Evolutionary conservation across 2,797 vertebrate species (phyloP).

Genomic region (Sternarchorhynchus goeldii): DNA sequence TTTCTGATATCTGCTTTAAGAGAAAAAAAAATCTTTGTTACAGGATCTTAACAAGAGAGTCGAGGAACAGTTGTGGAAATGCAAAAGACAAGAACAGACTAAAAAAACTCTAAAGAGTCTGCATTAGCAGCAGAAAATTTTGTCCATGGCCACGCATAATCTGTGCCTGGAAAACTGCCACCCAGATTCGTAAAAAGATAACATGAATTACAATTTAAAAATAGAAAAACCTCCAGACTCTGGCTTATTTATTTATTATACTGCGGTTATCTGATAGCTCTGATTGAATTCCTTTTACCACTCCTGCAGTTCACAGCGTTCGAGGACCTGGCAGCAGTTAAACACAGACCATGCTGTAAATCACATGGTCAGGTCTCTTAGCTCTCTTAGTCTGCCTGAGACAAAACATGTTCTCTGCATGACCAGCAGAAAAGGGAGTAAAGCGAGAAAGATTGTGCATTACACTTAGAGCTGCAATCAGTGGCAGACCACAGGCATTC

Average conservation of each 20-base stretch:
- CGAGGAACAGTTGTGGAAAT: background rate
- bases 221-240: background rate
- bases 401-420: constrained; percentile 28
- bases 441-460: constrained; percentile 26
- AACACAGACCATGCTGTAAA: constrained; percentile 25
- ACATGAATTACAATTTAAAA: background rate
- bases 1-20: background rate
- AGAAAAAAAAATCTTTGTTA: background rate
- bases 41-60: background rate
- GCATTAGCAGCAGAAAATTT: no score
- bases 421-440: constrained; percentile 8
- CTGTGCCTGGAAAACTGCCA: no score
- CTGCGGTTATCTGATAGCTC: constrained; percentile 26
- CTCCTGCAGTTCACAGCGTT: constrained; percentile 6
- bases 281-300: background rate
- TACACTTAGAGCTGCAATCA: constrained; percentile 32
- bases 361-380: constrained; percentile 21
- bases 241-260: background rate
- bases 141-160: no score
- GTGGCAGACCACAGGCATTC: constrained; percentile 46
- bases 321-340: constrained; percentile 23
- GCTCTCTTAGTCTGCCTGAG: constrained; percentile 25
- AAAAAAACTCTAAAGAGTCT: no score
- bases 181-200: no score
- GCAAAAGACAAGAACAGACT: no score